Conservation (phyloP, 2,888 invertebrate genomes). For the Catocala sponsa region DNA sequence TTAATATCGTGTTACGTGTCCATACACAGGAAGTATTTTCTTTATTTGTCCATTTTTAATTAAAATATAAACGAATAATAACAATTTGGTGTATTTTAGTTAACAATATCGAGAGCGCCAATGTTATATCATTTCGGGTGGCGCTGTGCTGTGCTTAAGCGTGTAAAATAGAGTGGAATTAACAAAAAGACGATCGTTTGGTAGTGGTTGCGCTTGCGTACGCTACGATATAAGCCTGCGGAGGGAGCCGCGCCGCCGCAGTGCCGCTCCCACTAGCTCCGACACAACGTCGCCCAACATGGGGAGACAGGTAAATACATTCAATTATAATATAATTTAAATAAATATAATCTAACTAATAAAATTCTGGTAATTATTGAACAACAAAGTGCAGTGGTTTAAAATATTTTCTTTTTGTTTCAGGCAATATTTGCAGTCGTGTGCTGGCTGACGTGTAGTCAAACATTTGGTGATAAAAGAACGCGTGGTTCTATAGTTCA, state of each 20-base stretch:
- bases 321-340: conserved; percentile 25
- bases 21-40: conserved; percentile 59
- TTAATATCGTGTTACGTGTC: conserved; percentile 49
- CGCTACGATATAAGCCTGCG: conserved; percentile 71
- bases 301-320: conserved; percentile 78
- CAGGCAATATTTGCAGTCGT: conserved; percentile 71
- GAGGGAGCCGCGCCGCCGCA: conserved; percentile 70
- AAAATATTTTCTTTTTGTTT: conserved; percentile 52
- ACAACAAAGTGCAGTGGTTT: conserved; percentile 15
- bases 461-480: conserved; percentile 57
- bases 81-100: conserved; percentile 43
- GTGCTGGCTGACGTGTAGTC: conserved; percentile 68
- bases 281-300: conserved; percentile 70
- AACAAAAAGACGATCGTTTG: conserved; percentile 51
- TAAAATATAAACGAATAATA: conserved; percentile 50
- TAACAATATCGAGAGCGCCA: conserved; percentile 31
- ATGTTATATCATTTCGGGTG: conserved; percentile 65
- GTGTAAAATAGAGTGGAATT: conserved; percentile 52
- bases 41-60: conserved; percentile 53
- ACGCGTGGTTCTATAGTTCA: conserved; percentile 52
- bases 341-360: conserved; percentile 12
- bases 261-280: conserved; percentile 72
- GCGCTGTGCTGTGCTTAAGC: conserved; percentile 27
- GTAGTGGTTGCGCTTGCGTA: conserved; percentile 54
- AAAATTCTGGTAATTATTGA: not conserved